These are phyloP conservation scores for rabbit (Oryctolagus cuniculus) DNA, from an alignment of 2,113 vertebrate genomes.

Conservation along the genomic window DNA sequence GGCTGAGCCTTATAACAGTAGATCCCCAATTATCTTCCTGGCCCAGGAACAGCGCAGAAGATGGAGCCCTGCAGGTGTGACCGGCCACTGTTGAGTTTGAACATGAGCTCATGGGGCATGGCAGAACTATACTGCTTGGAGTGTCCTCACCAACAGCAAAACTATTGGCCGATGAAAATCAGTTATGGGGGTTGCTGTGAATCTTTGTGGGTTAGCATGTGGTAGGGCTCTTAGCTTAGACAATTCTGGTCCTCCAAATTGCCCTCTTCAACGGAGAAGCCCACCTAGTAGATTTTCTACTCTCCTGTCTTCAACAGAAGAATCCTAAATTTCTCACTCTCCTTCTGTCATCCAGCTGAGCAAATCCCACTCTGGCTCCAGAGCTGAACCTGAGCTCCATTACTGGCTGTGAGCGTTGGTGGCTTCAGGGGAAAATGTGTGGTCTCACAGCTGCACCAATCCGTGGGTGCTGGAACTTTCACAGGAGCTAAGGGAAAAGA, in stretches of 20 bases:
- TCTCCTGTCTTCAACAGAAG: neutral
- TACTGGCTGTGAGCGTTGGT: neutral
- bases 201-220: neutral
- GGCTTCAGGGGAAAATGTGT: neutral
- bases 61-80: neutral
- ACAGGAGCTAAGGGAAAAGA: neutral
- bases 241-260: neutral
- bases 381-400: neutral
- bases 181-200: too few relatives aligned
- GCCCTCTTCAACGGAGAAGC: accelerated
- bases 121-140: neutral
- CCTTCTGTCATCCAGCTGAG: neutral
- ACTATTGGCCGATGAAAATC: neutral
- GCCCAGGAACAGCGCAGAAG: neutral
- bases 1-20: neutral
- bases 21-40: neutral
- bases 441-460: too few relatives aligned
- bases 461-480: neutral
- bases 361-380: neutral
- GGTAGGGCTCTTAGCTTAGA: neutral
- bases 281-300: neutral
- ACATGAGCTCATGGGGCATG: neutral
- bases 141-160: neutral
- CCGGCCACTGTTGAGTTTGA: neutral
- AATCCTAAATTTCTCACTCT: neutral